These are phyloP conservation scores for Corythornis leucogaster DNA, from an alignment of 2,797 vertebrate genomes.

Conservation along the genomic window DNA sequence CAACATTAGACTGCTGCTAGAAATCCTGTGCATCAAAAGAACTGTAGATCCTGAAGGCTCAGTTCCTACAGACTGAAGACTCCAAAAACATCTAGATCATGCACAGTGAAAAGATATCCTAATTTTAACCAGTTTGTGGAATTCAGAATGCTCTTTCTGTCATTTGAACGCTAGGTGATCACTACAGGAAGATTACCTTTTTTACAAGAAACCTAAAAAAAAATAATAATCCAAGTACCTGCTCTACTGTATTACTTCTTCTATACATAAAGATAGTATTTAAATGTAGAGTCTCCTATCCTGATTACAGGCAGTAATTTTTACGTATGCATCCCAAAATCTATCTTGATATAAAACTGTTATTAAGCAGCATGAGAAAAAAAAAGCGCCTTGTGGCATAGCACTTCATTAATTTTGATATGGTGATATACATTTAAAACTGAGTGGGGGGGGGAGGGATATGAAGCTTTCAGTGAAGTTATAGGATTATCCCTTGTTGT, in stretches of 20 bases:
- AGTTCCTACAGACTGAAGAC: not conserved
- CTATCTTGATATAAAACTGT: not conserved
- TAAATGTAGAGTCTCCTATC: not conserved
- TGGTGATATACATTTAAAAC: not conserved
- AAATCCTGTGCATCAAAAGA: not conserved
- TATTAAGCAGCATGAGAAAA: not conserved
- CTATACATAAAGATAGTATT: not conserved
- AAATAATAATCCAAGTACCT: not conserved
- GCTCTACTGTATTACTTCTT: not conserved
- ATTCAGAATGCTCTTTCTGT: not conserved
- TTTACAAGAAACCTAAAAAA: not conserved
- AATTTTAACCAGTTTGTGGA: not conserved
- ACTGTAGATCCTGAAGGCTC: not conserved
- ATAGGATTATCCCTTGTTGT: not conserved
- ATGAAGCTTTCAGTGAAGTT: not conserved
- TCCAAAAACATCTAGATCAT: not conserved
- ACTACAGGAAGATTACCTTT: not conserved
- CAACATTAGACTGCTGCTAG: not conserved
- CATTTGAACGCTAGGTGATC: not conserved
- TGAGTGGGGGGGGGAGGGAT: not conserved
- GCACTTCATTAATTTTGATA: not conserved
- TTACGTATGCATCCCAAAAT: not conserved
- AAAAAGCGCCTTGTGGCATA: not conserved
- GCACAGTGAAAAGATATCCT: not conserved
- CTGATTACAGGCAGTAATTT: not conserved